Percentiles rank a stretch among this genome's conserved stretches.
These are phyloP conservation scores for Tachyglossus aculeatus DNA, from an alignment of 2,797 vertebrate species.

Conservation along the genomic window DNA sequence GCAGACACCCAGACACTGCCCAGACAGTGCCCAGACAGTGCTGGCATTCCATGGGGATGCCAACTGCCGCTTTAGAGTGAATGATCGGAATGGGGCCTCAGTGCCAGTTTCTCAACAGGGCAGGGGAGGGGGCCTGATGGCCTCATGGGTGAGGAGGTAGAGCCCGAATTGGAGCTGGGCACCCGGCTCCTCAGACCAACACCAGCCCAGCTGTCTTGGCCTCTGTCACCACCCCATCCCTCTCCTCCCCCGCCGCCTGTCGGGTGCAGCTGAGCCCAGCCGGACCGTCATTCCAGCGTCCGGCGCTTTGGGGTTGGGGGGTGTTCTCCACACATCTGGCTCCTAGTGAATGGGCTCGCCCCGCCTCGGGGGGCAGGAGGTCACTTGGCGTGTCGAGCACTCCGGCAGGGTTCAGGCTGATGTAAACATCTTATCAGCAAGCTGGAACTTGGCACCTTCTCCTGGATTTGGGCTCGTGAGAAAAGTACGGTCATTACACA, in stretches of 20 bases:
- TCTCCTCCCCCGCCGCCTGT: neutral
- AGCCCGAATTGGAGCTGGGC: neutral
- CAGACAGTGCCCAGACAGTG: too few species aligned
- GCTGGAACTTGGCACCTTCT: slow-evolving; percentile 68
- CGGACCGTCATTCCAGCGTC: neutral
- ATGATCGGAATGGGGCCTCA: neutral
- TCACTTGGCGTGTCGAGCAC: slow-evolving; percentile 59
- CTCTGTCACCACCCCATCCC: neutral
- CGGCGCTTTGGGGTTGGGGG: slow-evolving; percentile 12
- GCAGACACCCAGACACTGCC: too few species aligned
- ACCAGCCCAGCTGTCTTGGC: neutral
- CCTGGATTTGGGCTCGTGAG: slow-evolving; percentile 55
- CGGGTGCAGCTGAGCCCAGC: neutral
- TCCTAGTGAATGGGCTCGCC: slow-evolving; percentile 59
- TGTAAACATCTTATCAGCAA: slow-evolving; percentile 76
- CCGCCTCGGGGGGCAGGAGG: slow-evolving; percentile 31
- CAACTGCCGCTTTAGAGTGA: too few species aligned
- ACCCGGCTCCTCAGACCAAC: neutral
- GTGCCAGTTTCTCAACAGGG: neutral
- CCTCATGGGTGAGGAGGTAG: neutral
- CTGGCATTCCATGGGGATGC: too few species aligned
- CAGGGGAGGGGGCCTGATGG: neutral
- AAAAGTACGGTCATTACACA: slow-evolving; percentile 72
- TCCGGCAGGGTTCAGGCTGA: slow-evolving; percentile 66
- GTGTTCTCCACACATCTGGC: slow-evolving; percentile 18